Percentiles rank a stretch among this genome's conserved stretches.
Evolutionary conservation across 2,888 invertebrate genomes (phyloP).

Genomic region (Oscheius myriophilus): DNA sequence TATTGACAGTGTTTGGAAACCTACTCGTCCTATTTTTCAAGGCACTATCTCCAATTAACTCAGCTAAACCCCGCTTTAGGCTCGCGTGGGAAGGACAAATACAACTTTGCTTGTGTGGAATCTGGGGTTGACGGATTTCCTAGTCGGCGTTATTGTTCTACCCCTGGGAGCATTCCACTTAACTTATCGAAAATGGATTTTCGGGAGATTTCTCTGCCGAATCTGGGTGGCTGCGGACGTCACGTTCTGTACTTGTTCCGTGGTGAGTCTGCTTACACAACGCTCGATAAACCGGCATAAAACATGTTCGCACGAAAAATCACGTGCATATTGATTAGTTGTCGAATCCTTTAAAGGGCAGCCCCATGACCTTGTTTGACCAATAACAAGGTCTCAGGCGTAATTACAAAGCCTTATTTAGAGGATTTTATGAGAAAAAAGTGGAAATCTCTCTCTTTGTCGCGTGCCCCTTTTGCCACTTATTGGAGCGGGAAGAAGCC

Average conservation of each 20-base stretch:
- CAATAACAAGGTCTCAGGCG: no score
- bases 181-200: conserved; percentile 72
- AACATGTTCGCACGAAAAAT: no score
- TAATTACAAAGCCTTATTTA: no score
- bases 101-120: conserved; percentile 71
- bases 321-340: no score
- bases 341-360: no score
- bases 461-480: no score
- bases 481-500: no score
- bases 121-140: conserved; percentile 70
- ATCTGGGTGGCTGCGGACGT: conserved; percentile 77
- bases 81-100: conserved; percentile 69
- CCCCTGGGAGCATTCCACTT: conserved; percentile 68
- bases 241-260: conserved; percentile 76
- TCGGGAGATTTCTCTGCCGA: conserved; percentile 75
- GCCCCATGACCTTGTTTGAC: no score
- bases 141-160: conserved; percentile 70
- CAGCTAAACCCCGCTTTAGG: conserved; percentile 37
- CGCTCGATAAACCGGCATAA: no score
- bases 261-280: conserved; percentile 64
- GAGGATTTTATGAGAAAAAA: no score
- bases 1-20: conserved; percentile 69
- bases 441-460: background rate
- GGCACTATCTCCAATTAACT: conserved; percentile 23
- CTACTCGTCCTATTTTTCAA: conserved; percentile 70